A percentile compares a stretch with the other conserved stretches of the same genome.
These are phyloP conservation scores for Frieseomelitta varia DNA, from an alignment of 1,140 invertebrate genomes.

Conservation along the genomic window DNA sequence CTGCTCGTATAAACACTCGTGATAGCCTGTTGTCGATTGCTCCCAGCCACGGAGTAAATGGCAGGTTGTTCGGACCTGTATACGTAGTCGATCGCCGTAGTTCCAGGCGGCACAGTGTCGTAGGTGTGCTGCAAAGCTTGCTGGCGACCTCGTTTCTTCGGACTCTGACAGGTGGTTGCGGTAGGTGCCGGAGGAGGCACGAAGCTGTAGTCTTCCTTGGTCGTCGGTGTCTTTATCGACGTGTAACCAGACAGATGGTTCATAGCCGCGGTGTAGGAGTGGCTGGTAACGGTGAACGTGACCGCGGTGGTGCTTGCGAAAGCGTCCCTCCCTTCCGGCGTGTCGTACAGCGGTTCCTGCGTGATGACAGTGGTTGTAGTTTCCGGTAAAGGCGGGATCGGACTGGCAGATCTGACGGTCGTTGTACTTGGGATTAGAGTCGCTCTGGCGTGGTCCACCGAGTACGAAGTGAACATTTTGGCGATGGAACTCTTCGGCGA, in stretches of 20 bases:
- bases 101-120: constrained; percentile 64
- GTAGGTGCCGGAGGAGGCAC: constrained; percentile 70
- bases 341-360: constrained; percentile 79
- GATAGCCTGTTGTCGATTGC: constrained; percentile 86
- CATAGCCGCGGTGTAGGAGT: constrained; percentile 64
- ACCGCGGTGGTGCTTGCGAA: constrained; percentile 60
- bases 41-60: constrained; percentile 89
- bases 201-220: constrained; percentile 76
- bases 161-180: constrained; percentile 70
- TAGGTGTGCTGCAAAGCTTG: constrained; percentile 72
- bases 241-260: constrained; percentile 74
- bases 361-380: constrained; percentile 61
- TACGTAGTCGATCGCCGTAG: constrained; percentile 80
- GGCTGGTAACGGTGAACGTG: constrained; percentile 46
- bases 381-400: constrained; percentile 75
- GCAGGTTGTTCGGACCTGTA: constrained; percentile 86
- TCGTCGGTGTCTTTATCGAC: constrained; percentile 69
- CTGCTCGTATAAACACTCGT: constrained; percentile 88
- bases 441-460: constrained; percentile 72
- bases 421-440: constrained; percentile 68
- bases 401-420: constrained; percentile 68
- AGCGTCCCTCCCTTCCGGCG: constrained; percentile 76
- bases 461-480: constrained; percentile 77
- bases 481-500: constrained; percentile 84
- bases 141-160: constrained; percentile 75